Base-by-base conservation (phyloP, 2,797 vertebrate genomes). In the Arrhamphus sclerolepis region DNA sequence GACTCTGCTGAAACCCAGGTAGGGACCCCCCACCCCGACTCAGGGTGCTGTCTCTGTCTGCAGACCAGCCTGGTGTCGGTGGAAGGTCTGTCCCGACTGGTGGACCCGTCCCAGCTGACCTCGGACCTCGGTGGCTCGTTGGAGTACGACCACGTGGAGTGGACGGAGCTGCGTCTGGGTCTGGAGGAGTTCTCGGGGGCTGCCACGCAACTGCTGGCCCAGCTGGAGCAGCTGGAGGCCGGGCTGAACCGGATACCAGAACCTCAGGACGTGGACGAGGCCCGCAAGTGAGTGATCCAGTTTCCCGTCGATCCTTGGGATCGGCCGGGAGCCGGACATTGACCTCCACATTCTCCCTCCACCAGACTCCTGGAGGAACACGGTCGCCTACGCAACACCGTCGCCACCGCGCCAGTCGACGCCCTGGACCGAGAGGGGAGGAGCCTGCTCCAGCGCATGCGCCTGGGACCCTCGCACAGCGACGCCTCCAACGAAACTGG, bases 61-160 rank as follows among this genome's bases (percentile, higher is more conserved):
- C 62, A 99, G 97, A 98, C 97, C 28, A 97, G 94, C 84, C 95
- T 99, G 94, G 97, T 99, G 66, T 99, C 97, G 0, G 97, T 98
- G 82, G 97, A 99, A 82, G 97, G 97, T 43, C 91, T 99, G 76
- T 94, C 97, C 0, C 96, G 97, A 66, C 91, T 99, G 1, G 96
- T 98, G 20, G 96, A 99, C 85, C 96, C 95, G 7, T 98, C 97
- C 29, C 97, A 99, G 89, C 89, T 99, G 86, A 98, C 97, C 0
- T 92, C 95, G 39, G 97, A 99, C 81, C 97, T 99, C 1, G 96
- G 97, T 0, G 97, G 97, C 39, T 95, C 97, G 0, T 64, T 99
- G 91, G 97, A 98, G 92, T 99, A 98, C 34, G 95, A 98, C 89
- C 97, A 99, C 0, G 97, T 98, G 51, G 97, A 98, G 79, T 99